Base-by-base conservation (phyloP, 2,888 invertebrate genomes). In the Torymus aiolomorphi region DNA sequence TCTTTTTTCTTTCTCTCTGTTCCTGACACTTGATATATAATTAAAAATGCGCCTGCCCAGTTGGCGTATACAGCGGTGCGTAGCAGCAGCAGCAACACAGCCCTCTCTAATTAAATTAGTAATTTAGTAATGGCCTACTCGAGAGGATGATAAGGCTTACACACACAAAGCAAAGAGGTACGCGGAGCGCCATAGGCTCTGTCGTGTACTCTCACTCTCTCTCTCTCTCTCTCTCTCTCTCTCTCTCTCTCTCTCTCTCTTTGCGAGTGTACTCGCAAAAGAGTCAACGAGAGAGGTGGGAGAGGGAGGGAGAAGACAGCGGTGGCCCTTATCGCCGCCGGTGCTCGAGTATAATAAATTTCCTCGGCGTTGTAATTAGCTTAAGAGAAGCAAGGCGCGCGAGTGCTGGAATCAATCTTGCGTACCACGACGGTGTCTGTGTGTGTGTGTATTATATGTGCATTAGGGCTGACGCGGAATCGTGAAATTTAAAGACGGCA, bases 61-160 rank as follows among this genome's bases (percentile, higher is more conserved):
- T 31, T 42, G 49, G 57, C 49, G 72, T 42, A 13, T 20, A 12
- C 71, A 54, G 65, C 54, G 12, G 63, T n/a, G 14, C 20, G 20
- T 2, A 56, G n/a, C 56, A 16, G 74, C 52, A 20, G 71, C 56
- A 67, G 61, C 71, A 65, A 13, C 51, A 67, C 71, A 65, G 18
- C 51, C 42, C 62, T 52, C 65, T 69, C 57, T 82, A 82, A 82
- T 80, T 82, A 82, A 82, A 80, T 82, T 82, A 82, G 75, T 78
- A 80, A 82, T 82, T 80, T 80, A 67, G 75, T 80, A 82, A 82
- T 82, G 82, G 74, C 42, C 42, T 79, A 65, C 74, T 71, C 75
- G 57, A 71, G 61, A 14, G 59, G n/a, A 56, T 16, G 67, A 72
- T 13, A 51, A 31, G 31, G 31, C 31, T 31, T 0, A 54, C 14